Evolutionary conservation across 2,797 vertebrate species (phyloP).

Genomic region (Alfaro cultratus): DNA sequence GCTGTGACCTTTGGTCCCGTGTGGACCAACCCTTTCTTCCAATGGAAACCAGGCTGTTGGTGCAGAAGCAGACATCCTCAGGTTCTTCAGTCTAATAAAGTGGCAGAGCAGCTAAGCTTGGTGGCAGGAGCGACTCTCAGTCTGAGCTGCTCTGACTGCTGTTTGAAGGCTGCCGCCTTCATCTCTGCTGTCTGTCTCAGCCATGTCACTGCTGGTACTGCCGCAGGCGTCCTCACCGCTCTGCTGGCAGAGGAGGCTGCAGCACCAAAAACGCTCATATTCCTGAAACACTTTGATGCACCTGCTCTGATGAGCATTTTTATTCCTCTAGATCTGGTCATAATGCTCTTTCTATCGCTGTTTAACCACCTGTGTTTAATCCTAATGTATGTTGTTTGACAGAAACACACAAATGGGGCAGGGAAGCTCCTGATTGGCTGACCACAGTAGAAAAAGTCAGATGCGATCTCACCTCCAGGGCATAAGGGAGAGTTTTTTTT

Average conservation of each 20-base stretch:
- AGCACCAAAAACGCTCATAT: background rate
- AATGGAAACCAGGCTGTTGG: background rate
- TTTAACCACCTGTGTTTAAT: background rate
- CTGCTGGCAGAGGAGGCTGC: background rate
- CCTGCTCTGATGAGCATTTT: background rate
- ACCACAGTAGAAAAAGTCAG: background rate
- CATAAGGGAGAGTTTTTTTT: background rate
- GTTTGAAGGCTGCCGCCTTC: slow-evolving; percentile 1
- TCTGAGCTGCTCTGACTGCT: background rate
- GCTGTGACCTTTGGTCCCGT: background rate
- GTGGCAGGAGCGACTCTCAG: background rate
- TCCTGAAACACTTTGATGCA: slow-evolving; percentile 1
- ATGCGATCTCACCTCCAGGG: background rate
- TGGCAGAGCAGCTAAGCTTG: background rate
- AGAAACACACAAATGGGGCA: background rate
- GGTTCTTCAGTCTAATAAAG: background rate
- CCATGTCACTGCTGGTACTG: slow-evolving; percentile 10
- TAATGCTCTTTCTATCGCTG: background rate
- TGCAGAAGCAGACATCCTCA: background rate
- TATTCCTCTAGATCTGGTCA: background rate
- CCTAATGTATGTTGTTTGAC: background rate
- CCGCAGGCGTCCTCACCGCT: slow-evolving; percentile 8
- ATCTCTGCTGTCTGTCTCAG: slow-evolving; percentile 5
- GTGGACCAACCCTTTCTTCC: background rate
- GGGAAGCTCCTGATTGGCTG: background rate